A percentile compares a stretch with the other conserved stretches of the same genome.
Conservation (phyloP, 2,888 invertebrate genomes). For the Entomobrya multifasciata region DNA sequence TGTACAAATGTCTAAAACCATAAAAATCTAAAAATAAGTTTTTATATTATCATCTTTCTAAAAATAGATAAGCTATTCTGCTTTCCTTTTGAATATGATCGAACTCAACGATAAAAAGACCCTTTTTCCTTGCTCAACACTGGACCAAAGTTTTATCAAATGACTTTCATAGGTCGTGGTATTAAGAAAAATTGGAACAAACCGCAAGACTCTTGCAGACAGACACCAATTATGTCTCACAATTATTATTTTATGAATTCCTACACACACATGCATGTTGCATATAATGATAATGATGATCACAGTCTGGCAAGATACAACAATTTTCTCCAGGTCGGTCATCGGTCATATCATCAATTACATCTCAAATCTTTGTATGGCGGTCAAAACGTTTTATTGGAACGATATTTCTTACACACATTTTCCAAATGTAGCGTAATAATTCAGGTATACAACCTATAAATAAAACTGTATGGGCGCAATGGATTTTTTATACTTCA, state of each 20-base stretch:
- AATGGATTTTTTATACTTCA: background rate
- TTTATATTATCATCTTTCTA: no score
- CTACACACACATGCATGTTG: background rate
- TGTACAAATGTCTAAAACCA: no score
- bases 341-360: background rate
- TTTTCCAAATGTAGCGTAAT: slow-evolving; percentile 16
- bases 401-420: slow-evolving; percentile 39
- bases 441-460: slow-evolving; percentile 36
- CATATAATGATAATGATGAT: slow-evolving; percentile 11
- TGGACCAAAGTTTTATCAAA: background rate
- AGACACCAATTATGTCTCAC: slow-evolving; percentile 55
- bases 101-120: slow-evolving; percentile 5
- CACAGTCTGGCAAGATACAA: slow-evolving; percentile 5
- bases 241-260: slow-evolving; percentile 18
- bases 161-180: background rate
- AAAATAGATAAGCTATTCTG: no score
- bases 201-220: slow-evolving; percentile 33
- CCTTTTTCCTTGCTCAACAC: slow-evolving; percentile 16
- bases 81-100: no score
- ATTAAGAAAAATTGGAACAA: slow-evolving; percentile 41
- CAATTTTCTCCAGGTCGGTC: slow-evolving; percentile 55
- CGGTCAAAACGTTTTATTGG: slow-evolving; percentile 59
- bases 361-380: background rate
- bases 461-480: slow-evolving; percentile 5
- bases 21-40: no score